Conservation (phyloP, 2,888 invertebrate genomes). For the Napeogenes inachia region DNA sequence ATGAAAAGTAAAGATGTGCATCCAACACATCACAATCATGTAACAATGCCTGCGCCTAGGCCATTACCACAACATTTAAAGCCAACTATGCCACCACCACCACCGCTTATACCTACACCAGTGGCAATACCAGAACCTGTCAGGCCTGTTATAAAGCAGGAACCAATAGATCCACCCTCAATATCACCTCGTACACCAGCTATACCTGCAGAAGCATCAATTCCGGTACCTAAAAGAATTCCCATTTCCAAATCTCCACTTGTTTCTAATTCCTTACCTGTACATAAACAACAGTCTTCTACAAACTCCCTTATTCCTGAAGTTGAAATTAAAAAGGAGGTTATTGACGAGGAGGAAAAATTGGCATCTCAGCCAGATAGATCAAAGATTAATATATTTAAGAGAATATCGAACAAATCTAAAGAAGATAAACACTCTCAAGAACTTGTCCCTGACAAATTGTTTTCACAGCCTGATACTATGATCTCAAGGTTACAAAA, state of each 20-base stretch:
- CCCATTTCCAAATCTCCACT: conserved; percentile 72
- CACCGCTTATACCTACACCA: conserved; percentile 37
- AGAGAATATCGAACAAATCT: conserved; percentile 88
- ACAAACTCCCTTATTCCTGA: conserved; percentile 56
- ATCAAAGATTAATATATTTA: conserved; percentile 91
- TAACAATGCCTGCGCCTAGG: conserved; percentile 61
- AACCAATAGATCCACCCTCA: conserved; percentile 48
- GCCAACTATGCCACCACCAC: conserved; percentile 43
- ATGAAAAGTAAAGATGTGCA: conserved; percentile 63
- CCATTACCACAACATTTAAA: conserved; percentile 43
- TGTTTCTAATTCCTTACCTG: conserved; percentile 57
- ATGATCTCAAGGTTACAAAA: conserved; percentile 70
- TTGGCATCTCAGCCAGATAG: conserved; percentile 88
- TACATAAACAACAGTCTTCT: conserved; percentile 49
- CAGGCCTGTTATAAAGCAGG: conserved; percentile 61
- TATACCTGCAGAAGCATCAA: conserved; percentile 55
- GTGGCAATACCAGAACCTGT: conserved; percentile 41
- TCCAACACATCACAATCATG: conserved; percentile 66
- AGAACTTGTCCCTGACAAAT: conserved; percentile 63
- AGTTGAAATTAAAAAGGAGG: conserved; percentile 71
- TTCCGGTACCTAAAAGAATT: conserved; percentile 71
- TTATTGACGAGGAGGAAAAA: conserved; percentile 76
- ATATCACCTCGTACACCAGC: conserved; percentile 40
- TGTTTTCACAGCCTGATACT: conserved; percentile 51
- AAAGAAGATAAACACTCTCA: conserved; percentile 78